Conservation (phyloP, 2,888 invertebrate genomes). For the Ephialtes manifestator region DNA sequence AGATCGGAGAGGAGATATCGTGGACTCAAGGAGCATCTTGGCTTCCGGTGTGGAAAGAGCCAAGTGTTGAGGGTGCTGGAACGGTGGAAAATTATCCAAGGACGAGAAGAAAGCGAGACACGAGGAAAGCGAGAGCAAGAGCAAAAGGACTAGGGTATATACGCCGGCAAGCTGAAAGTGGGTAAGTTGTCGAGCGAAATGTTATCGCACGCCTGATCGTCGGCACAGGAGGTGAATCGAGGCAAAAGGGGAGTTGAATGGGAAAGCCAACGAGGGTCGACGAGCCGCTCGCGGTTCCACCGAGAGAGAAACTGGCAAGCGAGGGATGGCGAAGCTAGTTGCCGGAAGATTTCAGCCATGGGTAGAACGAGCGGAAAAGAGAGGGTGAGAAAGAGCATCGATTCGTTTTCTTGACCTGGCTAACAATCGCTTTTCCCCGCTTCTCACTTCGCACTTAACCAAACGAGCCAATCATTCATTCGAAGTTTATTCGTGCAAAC, state of each 20-base stretch:
- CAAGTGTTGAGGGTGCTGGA: conserved; percentile 48
- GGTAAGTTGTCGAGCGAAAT: conserved; percentile 84
- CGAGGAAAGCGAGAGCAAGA: conserved; percentile 33
- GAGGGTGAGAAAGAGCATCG: conserved; percentile 77
- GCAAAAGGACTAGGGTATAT: conserved; percentile 45
- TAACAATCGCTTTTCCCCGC: conserved; percentile 68
- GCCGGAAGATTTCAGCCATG: conserved; percentile 69
- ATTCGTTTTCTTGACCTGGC: conserved; percentile 85
- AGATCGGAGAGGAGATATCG: conserved; percentile 49
- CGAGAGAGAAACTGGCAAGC: conserved; percentile 63
- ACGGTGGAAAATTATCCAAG: conserved; percentile 64
- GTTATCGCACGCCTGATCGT: conserved; percentile 84
- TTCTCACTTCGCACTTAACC: conserved; percentile 56
- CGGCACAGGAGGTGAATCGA: conserved; percentile 78
- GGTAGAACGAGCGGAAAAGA: conserved; percentile 68
- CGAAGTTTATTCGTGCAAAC: conserved; percentile 50
- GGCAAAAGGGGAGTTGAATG: conserved; percentile 80
- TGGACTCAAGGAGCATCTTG: conserved; percentile 59
- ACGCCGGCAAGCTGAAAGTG: conserved; percentile 80
- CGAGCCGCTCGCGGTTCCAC: conserved; percentile 67
- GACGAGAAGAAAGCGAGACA: conserved; percentile 13
- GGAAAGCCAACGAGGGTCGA: conserved; percentile 81
- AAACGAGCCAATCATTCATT: conserved; percentile 58
- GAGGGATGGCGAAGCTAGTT: conserved; percentile 45
- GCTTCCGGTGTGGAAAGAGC: conserved; percentile 52